Percentiles rank a stretch among this genome's conserved stretches.
These are phyloP conservation scores for Eupithecia inturbata DNA, from an alignment of 2,888 invertebrate genomes.

Conservation along the genomic window DNA sequence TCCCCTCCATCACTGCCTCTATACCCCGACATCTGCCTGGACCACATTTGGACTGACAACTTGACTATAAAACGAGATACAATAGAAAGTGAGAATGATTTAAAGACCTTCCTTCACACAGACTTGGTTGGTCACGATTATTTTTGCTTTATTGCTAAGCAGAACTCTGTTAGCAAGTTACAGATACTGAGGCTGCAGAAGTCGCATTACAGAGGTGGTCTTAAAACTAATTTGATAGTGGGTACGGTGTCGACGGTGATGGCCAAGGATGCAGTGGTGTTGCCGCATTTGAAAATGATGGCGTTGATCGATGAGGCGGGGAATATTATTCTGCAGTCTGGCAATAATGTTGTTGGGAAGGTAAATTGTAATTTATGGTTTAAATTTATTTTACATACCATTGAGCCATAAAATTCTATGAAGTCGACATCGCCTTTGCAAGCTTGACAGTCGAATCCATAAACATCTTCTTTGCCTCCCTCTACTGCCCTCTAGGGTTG, in stretches of 20 bases:
- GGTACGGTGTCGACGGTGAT: constrained; percentile 88
- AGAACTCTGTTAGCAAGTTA: constrained; percentile 78
- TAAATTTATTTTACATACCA: background rate
- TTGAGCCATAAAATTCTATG: background rate
- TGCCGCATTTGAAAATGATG: constrained; percentile 92
- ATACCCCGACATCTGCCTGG: constrained; percentile 93
- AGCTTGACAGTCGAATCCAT: background rate
- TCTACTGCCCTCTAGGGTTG: background rate
- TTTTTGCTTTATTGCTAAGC: constrained; percentile 89
- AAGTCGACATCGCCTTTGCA: background rate
- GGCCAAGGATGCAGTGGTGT: constrained; percentile 92
- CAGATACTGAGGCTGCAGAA: constrained; percentile 88
- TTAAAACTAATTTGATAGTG: constrained; percentile 88
- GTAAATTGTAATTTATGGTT: constrained; percentile 52
- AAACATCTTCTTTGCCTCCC: background rate
- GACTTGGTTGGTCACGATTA: constrained; percentile 94
- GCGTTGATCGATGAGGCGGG: constrained; percentile 92
- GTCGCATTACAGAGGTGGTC: constrained; percentile 79
- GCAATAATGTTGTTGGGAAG: constrained; percentile 91
- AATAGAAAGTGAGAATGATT: constrained; percentile 65
- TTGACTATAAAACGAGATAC: constrained; percentile 67
- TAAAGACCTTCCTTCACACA: constrained; percentile 91
- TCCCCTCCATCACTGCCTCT: constrained; percentile 86
- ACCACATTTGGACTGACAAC: constrained; percentile 95
- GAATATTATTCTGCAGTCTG: constrained; percentile 92